Conservation (phyloP, 2,113 vertebrate species). For the Nerophis lumbriciformis region DNA sequence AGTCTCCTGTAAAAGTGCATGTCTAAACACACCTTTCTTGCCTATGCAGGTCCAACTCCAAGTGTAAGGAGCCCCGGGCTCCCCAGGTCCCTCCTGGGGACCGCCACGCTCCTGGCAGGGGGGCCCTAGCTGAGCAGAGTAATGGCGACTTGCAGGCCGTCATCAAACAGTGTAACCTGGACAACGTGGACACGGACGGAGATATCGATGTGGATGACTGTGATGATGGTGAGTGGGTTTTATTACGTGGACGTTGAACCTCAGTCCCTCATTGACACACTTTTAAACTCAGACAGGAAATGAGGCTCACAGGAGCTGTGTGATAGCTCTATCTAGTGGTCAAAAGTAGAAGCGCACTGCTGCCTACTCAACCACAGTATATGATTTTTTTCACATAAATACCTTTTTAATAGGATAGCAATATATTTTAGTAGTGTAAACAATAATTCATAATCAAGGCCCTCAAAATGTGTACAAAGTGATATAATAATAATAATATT, state of each 20-base stretch:
- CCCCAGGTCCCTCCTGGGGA: constrained; percentile 55
- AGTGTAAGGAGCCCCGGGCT: constrained; percentile 79
- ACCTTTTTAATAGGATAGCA: no score
- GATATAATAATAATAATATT: no score
- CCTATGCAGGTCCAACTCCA: constrained; percentile 72
- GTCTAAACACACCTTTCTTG: neutral
- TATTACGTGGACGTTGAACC: neutral
- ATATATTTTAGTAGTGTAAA: no score
- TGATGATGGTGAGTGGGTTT: constrained; percentile 81
- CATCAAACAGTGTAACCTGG: constrained; percentile 37
- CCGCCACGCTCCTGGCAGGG: constrained; percentile 51
- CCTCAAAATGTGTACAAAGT: no score
- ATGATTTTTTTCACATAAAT: neutral
- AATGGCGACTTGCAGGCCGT: constrained; percentile 56
- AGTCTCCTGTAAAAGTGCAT: neutral
- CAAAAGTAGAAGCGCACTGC: neutral
- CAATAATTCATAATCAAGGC: no score
- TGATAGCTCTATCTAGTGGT: constrained; percentile 49
- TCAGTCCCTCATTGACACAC: neutral
- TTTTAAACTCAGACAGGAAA: neutral
- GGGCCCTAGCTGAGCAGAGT: constrained; percentile 66
- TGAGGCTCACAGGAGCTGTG: constrained; percentile 12
- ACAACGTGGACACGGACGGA: constrained; percentile 84
- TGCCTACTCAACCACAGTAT: neutral
- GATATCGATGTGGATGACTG: constrained; percentile 94